These are phyloP conservation scores for Homarus gammarus DNA, from an alignment of 2,888 invertebrate genomes.

Conservation along the genomic window DNA sequence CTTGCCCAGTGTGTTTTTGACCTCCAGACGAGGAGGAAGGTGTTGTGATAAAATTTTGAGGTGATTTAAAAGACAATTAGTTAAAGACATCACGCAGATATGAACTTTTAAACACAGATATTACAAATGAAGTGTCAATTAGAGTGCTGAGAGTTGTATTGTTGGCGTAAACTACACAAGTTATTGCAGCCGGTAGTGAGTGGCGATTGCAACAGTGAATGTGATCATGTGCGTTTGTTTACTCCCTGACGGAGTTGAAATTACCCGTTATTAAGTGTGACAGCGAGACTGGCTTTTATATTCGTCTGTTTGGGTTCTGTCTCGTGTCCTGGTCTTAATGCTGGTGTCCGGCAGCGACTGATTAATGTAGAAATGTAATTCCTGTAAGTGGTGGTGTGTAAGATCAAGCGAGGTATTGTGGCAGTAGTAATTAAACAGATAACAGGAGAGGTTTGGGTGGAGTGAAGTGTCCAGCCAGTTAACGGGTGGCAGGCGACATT, in stretches of 20 bases:
- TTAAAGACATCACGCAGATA: not conserved
- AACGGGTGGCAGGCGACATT: not conserved
- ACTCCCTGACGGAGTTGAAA: slow-evolving; percentile 41
- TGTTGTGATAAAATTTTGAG: not conserved
- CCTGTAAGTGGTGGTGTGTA: too few species aligned
- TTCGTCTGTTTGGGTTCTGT: too few species aligned
- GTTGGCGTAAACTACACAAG: not conserved
- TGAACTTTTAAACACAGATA: slow-evolving; percentile 18
- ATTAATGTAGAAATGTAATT: too few species aligned
- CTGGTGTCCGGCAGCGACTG: too few species aligned
- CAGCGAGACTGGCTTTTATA: not conserved
- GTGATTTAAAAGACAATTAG: not conserved
- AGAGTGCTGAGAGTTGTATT: not conserved
- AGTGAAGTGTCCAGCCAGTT: not conserved
- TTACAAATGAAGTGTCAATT: not conserved
- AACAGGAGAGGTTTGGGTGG: not conserved
- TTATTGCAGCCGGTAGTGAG: slow-evolving; percentile 57
- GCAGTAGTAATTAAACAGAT: not conserved
- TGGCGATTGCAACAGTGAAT: slow-evolving; percentile 53
- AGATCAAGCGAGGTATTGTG: too few species aligned
- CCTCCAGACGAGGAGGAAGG: not conserved
- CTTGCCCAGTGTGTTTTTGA: slow-evolving; percentile 18
- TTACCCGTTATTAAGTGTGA: slow-evolving; percentile 41
- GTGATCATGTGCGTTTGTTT: slow-evolving; percentile 60
- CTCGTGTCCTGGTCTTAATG: too few species aligned